Evolutionary conservation across 2,888 invertebrate species (phyloP), one percentile per base, ranked within the genome.

Genomic region (Fissipunctia ypsillon): DNA sequence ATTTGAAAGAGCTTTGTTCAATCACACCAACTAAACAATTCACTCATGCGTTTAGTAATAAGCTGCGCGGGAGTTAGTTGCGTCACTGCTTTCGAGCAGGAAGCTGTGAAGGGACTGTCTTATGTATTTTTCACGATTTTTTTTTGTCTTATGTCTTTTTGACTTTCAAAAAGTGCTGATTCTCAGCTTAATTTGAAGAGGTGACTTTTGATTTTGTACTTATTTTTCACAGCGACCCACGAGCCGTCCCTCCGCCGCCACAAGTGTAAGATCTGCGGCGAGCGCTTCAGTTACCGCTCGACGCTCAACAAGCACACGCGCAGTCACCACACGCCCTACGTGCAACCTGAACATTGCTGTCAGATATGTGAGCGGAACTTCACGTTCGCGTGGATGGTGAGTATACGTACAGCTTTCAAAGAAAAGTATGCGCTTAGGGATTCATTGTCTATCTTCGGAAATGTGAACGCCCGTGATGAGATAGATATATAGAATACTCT

Each of bases 241-340:
- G 91, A 94, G 82, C 87, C 93, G 14, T 84, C 91, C 0, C 90
- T 94, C 2, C 92, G 94, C 0, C 89, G 88, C 0, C 93, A 94
- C 89, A 70, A 60, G 54, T 96, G 96, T 81, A 54, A 57, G 4
- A 86, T 91, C 56, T 96, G 96, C 88, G 90, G 89, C 0, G 84
- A 66, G 41, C 85, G 90, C 45, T 96, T 96, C 91, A 89, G 94
- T 57, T 96, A 96, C 91, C 91, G 91, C 54, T 95, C 96, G 0
- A 91, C 95, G 22, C 92, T 96, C 31, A 95, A 92, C 92, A 95
- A 95, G 87, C 96, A 95, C 86, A 77, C 78, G 64, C 87, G 80
- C 14, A 80, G 85, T 4, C 73, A 56, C 3, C 95, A 95, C 88
- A 74, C 81, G 76, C 93, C 94, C 9, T 79, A 79, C 41, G 90